phyloP scores from a whole-genome alignment of 2,888 invertebrate genomes.

The Pristionchus fissidentatus region DNA sequence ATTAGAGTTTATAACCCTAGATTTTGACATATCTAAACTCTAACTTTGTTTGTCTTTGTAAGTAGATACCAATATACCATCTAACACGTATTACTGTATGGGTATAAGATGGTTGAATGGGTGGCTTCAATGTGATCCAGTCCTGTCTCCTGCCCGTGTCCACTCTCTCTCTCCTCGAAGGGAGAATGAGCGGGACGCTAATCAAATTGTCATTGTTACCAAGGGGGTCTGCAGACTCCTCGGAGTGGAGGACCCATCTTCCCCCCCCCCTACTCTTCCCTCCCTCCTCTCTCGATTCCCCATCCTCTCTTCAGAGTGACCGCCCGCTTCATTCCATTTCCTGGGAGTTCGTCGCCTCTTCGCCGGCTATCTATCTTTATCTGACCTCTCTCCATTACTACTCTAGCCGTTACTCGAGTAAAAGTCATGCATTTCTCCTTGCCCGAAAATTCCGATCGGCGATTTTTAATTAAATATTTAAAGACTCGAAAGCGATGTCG shows the following conservation, averaged over 20 bases:
- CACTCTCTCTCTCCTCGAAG: neutral
- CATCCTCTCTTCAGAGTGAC: conserved; percentile 17
- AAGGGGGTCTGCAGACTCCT: conserved; percentile 21
- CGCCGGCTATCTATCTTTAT: neutral
- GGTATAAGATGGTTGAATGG: neutral
- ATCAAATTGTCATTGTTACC: conserved; percentile 40
- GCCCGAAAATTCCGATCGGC: too few relatives aligned
- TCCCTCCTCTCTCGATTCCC: neutral
- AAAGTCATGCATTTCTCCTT: too few relatives aligned
- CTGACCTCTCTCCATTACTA: neutral
- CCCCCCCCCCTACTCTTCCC: neutral
- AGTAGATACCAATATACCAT: neutral
- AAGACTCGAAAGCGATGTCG: too few relatives aligned
- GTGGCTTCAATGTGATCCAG: neutral
- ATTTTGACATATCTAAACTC: too few relatives aligned
- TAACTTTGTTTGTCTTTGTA: too few relatives aligned
- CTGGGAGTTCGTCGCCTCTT: conserved; percentile 2
- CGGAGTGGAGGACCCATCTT: neutral
- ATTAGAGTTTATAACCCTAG: too few relatives aligned
- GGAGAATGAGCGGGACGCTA: conserved; percentile 3
- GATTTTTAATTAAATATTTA: too few relatives aligned
- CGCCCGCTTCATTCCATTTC: conserved; percentile 23
- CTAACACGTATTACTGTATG: neutral
- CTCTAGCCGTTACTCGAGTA: neutral
- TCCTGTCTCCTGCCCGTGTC: neutral